Evolutionary conservation across 37 sponge, comb jelly and placozoan species (phyloP).

Genomic region (Tethya wilhelma): DNA sequence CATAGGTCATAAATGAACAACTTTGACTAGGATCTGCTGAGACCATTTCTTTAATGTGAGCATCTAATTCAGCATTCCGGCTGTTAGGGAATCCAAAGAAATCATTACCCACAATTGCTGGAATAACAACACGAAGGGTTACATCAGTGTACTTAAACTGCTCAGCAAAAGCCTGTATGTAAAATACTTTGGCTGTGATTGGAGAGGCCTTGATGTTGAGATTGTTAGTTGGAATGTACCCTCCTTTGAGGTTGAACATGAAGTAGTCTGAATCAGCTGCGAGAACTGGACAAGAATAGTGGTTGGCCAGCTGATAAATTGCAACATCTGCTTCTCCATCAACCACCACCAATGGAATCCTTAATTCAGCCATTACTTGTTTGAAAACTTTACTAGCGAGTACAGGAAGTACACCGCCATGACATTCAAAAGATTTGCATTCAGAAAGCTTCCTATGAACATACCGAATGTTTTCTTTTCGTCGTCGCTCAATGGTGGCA

Average conservation of each 20-base stretch:
- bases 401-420: conserved; percentile 61
- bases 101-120: conserved; percentile 74
- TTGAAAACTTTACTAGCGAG: conserved; percentile 42
- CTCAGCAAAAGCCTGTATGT: conserved; percentile 8
- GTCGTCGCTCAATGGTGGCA: conserved; percentile 9
- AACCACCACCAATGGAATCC: conserved; percentile 39
- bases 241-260: conserved; percentile 64
- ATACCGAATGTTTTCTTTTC: background rate
- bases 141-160: conserved; percentile 18
- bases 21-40: background rate
- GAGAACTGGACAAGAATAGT: conserved; percentile 66
- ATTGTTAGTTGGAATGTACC: conserved; percentile 64
- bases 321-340: conserved; percentile 81
- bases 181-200: conserved; percentile 53
- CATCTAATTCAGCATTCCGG: background rate
- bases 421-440: background rate
- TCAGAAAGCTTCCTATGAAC: background rate
- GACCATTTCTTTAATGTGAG: background rate
- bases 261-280: conserved; percentile 80
- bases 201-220: conserved; percentile 49
- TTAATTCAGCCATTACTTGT: conserved; percentile 23
- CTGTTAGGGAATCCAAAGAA: too few species aligned
- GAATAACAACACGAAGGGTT: conserved; percentile 44
- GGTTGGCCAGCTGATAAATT: conserved; percentile 60
- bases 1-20: background rate